Evolutionary conservation across 2,888 invertebrate genomes (phyloP).

Genomic region (Phorcus lineatus): DNA sequence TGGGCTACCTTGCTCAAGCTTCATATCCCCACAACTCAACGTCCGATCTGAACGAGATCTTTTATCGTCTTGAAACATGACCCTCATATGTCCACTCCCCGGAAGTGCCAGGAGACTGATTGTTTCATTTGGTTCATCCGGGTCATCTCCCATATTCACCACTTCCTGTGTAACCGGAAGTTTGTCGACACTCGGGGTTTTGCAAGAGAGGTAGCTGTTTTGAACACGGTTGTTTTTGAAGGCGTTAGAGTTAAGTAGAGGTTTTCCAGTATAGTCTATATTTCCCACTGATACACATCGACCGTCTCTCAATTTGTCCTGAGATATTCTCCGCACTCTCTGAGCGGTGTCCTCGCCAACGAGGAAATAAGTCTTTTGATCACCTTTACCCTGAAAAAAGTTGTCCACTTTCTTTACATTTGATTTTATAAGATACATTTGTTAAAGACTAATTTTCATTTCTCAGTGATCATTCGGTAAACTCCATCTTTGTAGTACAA

Average conservation of each 20-base stretch:
- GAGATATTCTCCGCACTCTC: constrained; percentile 54
- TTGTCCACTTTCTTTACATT: background rate
- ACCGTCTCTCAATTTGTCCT: constrained; percentile 27
- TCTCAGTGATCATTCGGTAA: too few relatives aligned
- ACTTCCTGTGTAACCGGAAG: background rate
- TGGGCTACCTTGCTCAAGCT: background rate
- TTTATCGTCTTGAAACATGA: background rate
- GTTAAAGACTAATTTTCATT: too few relatives aligned
- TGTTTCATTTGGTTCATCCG: background rate
- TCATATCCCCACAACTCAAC: background rate
- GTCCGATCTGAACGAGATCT: background rate
- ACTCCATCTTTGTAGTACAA: too few relatives aligned
- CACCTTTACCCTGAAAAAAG: constrained; percentile 75
- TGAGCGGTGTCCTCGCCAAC: constrained; percentile 66
- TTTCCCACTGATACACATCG: constrained; percentile 44
- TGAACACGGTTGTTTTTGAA: background rate
- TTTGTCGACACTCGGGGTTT: background rate
- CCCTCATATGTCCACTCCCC: background rate
- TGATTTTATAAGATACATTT: background rate
- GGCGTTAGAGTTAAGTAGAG: background rate
- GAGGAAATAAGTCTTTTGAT: constrained; percentile 75
- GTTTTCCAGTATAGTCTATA: constrained; percentile 41
- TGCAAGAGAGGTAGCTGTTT: background rate
- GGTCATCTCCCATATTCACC: background rate
- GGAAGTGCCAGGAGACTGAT: background rate